Evolutionary conservation across 2,888 invertebrate species (phyloP), one percentile per base, ranked within the genome.

Genomic region (Hydropsyche betteni): DNA sequence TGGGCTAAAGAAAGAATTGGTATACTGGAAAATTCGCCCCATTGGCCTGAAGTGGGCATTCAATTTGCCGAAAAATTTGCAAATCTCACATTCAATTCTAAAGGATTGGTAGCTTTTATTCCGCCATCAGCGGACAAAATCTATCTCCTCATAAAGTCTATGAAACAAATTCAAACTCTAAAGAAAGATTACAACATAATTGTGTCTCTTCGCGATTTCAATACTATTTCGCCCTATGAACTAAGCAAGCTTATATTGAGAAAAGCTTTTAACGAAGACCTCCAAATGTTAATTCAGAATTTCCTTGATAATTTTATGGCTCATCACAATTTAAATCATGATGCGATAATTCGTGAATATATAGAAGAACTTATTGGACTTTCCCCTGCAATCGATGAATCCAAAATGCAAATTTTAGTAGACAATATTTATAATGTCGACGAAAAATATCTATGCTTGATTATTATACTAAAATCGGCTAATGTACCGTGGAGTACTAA

Each of bases 11-110:
- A 86, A 79, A 85, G 86, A 80, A 83, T 87, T 79, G 86, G 87
- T 80, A 81, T 82, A 53, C 81, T 88, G 58, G 88, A 88, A 81
- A 84, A 85, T 76, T 86, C 87, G 50, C 80, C 82, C 75, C 87
- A 87, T 81, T 88, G 88, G 88, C 88, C 88, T 36, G 87, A 88
- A 83, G 86, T 88, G 79, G 88, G 87, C 5, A 76, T 79, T 24
- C 76, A 77, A 36, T 68, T 79, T 5, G 77, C 78, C 14, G 79
- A 79, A 73, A 79, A 79, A 68, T 72, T 79, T 5, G 36, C 76
- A 33, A 68, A 52, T 38, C 53, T 79, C 5, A 74, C 78, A 51
- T 79, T 79, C 53, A 69, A 75, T n/a, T 36, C 72, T 5, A 78
- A 78, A 68, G 73, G 74, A n/a, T 69, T 53, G 12, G 50, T 79